phyloP scores from a whole-genome alignment of 2,113 vertebrate genomes.

The Nothocercus nigrocapillus region DNA sequence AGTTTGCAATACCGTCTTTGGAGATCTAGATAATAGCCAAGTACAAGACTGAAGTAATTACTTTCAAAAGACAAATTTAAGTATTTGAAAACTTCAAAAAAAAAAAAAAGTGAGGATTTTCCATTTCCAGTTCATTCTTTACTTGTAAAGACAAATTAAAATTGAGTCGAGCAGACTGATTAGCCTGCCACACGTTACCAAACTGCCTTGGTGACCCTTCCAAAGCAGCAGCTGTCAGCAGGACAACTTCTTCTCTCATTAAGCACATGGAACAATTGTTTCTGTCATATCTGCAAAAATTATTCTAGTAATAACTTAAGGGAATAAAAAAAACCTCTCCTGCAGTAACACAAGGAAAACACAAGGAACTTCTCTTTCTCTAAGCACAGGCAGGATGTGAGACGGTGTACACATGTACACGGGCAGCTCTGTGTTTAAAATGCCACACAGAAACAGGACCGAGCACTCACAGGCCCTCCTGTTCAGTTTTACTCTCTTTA shows the following conservation, averaged over 20 bases:
- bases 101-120: neutral
- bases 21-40: neutral
- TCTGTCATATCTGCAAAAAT: neutral
- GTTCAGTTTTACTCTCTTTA: neutral
- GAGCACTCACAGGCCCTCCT: neutral
- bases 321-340: neutral
- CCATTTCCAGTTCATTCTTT: neutral
- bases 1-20: neutral
- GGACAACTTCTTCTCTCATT: neutral
- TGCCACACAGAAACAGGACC: neutral
- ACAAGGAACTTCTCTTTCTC: neutral
- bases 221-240: neutral
- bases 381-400: neutral
- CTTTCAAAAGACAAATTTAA: neutral
- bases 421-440: neutral
- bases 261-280: neutral
- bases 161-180: neutral
- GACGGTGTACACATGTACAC: neutral
- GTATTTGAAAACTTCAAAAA: too few species aligned
- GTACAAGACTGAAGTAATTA: neutral
- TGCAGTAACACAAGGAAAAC: neutral
- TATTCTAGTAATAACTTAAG: neutral
- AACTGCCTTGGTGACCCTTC: neutral
- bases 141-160: neutral
- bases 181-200: neutral